Evolutionary conservation across 1,140 invertebrate species (phyloP).

Genomic region (Calycopis cecrops): DNA sequence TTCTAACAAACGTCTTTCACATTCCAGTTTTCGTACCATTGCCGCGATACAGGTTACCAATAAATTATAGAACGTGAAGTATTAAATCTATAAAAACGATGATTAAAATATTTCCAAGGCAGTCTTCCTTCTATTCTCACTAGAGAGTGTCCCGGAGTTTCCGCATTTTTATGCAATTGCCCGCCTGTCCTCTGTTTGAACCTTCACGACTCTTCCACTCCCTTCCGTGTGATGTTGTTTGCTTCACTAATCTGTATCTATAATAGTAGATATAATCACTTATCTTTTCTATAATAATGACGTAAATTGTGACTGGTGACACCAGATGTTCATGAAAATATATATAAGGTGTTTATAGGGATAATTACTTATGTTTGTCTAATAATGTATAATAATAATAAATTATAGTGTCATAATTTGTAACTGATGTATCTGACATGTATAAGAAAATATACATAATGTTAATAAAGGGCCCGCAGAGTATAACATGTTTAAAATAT

Average conservation of each 20-base stretch:
- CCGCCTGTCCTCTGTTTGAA: conserved; percentile 20
- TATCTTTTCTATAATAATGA: too few species aligned
- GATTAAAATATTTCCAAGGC: conserved; percentile 33
- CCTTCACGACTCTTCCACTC: conserved; percentile 24
- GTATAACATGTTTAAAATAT: too few species aligned
- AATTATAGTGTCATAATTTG: too few species aligned
- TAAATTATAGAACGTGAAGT: background rate
- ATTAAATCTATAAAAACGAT: conserved; percentile 16
- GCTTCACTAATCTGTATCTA: conserved; percentile 9
- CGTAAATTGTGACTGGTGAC: too few species aligned
- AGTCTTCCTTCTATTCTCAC: conserved; percentile 25
- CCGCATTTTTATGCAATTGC: conserved; percentile 34
- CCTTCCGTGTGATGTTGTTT: conserved; percentile 27
- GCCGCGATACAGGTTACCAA: background rate
- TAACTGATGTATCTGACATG: too few species aligned
- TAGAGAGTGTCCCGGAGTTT: conserved; percentile 23
- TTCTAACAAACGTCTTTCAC: conserved; percentile 2
- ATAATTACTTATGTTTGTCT: too few species aligned
- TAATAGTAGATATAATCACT: too few species aligned
- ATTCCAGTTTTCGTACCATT: background rate
- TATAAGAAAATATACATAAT: too few species aligned
- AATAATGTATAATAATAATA: too few species aligned
- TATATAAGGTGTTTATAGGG: too few species aligned
- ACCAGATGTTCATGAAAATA: too few species aligned
- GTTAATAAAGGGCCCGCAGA: too few species aligned